These are phyloP conservation scores for Bettongia penicillata DNA, from an alignment of 2,113 vertebrate genomes.

Conservation along the genomic window DNA sequence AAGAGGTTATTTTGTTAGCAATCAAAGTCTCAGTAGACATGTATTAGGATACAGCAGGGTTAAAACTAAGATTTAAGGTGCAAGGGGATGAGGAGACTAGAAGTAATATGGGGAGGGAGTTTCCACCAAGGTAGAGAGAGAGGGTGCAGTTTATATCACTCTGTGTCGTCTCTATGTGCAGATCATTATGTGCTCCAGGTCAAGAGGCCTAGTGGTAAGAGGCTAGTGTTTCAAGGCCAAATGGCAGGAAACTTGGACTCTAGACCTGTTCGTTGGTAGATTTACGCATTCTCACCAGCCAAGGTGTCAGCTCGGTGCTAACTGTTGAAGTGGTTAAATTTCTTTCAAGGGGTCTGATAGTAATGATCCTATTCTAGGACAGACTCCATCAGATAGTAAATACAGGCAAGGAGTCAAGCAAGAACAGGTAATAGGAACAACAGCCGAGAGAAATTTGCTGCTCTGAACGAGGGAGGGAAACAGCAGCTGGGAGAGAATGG, in stretches of 20 bases:
- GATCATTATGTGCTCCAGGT: not conserved
- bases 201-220: not conserved
- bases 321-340: not conserved
- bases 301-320: not conserved
- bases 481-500: slow-evolving; percentile 38
- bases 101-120: not conserved
- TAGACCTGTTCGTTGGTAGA: not conserved
- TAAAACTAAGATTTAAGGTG: not conserved
- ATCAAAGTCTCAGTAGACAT: not conserved
- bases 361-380: slow-evolving; percentile 40
- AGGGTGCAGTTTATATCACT: not conserved
- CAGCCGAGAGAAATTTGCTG: slow-evolving; percentile 24
- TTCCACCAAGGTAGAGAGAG: not conserved
- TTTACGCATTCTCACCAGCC: not conserved
- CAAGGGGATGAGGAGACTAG: not conserved
- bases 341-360: slow-evolving; percentile 26
- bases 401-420: slow-evolving; percentile 26
- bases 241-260: not conserved
- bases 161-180: not conserved
- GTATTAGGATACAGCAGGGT: not conserved
- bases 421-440: not conserved
- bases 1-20: not conserved
- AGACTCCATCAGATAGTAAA: slow-evolving; percentile 41
- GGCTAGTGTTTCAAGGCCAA: not conserved
- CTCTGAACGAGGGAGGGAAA: slow-evolving; percentile 28